Conservation (phyloP, 2,797 vertebrate species). For the Platalea minor region DNA sequence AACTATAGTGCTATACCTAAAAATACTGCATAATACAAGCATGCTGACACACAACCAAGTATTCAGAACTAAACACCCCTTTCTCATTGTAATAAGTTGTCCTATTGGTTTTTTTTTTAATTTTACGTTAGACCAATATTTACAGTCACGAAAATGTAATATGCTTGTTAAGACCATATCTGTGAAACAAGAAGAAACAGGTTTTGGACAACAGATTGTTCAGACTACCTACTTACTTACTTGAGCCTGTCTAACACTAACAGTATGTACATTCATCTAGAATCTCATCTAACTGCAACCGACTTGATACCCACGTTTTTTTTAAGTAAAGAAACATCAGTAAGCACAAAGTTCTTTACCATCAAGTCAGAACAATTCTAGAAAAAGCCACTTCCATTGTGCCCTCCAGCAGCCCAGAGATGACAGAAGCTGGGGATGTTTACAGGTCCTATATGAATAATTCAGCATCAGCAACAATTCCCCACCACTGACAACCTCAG, state of each 20-base stretch:
- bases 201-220: background rate
- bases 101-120: background rate
- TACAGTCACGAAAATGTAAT: background rate
- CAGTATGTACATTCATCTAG: background rate
- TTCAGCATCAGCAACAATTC: slow-evolving; percentile 4
- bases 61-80: background rate
- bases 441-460: slow-evolving; percentile 17
- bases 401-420: background rate
- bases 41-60: background rate
- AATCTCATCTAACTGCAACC: background rate
- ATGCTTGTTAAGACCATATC: background rate
- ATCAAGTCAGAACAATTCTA: background rate
- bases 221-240: background rate
- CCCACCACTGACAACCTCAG: background rate
- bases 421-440: slow-evolving; percentile 5
- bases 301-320: background rate
- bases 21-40: background rate
- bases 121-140: background rate
- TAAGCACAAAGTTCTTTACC: background rate
- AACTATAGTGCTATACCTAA: background rate
- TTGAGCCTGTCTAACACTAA: background rate
- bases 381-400: background rate
- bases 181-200: background rate
- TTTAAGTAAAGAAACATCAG: background rate
- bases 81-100: background rate